Conservation (phyloP, 2,797 vertebrate species). For the Danio kyathit region DNA sequence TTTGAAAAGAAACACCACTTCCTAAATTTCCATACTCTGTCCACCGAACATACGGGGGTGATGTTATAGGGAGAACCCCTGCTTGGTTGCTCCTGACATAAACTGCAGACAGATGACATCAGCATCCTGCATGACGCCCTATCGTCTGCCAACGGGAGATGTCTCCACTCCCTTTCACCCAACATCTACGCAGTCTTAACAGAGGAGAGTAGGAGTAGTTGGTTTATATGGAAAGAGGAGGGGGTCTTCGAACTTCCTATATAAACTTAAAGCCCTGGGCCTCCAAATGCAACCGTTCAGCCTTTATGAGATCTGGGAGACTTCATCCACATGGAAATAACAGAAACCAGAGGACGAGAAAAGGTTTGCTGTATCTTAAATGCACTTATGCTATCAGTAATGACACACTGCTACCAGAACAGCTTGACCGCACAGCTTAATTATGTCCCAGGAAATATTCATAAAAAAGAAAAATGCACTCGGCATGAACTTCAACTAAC, state of each 20-base stretch:
- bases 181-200: slow-evolving; percentile 71
- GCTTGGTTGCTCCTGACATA: slow-evolving; percentile 27
- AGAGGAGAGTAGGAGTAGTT: slow-evolving; percentile 41
- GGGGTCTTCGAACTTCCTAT: slow-evolving; percentile 69
- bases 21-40: not conserved
- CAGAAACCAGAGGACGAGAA: slow-evolving; percentile 53
- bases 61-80: not conserved
- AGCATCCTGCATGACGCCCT: slow-evolving; percentile 69
- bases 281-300: slow-evolving; percentile 64
- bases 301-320: slow-evolving; percentile 69
- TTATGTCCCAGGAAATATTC: slow-evolving; percentile 1
- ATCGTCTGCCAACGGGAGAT: slow-evolving; percentile 73
- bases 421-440: not conserved
- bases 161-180: slow-evolving; percentile 64
- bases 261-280: slow-evolving; percentile 62
- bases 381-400: slow-evolving; percentile 23
- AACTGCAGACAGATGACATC: slow-evolving; percentile 65
- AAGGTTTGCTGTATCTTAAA: slow-evolving; percentile 42
- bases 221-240: slow-evolving; percentile 56
- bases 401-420: slow-evolving; percentile 1
- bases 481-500: not conserved
- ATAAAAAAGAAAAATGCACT: not conserved
- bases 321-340: slow-evolving; percentile 57
- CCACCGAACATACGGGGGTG: not conserved
- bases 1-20: slow-evolving; percentile 5